Base-by-base conservation (phyloP, 2,888 invertebrate genomes). In the Metacarcinus magister region DNA sequence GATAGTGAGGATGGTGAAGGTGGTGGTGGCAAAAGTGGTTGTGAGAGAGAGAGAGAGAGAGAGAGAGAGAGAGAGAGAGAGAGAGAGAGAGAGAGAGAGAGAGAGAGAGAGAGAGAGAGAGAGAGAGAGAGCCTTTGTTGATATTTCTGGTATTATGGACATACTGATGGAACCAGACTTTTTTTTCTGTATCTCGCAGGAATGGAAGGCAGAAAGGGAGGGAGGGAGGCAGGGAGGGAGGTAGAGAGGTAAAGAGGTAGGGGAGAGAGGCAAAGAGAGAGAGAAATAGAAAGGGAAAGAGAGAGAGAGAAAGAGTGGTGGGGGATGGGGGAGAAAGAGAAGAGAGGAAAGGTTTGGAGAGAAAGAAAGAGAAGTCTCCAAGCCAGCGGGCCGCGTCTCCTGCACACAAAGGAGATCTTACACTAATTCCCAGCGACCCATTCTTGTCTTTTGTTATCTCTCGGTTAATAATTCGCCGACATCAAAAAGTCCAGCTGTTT, bases 241-340 rank as follows among this genome's bases (percentile, higher is more conserved):
- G n/a, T 28, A 28, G 89, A 90, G 32, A 32, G 89, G n/a, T n/a
- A n/a, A n/a, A n/a, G n/a, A n/a, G 54, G 54, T 8, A 54, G 54
- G 54, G 13, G 54, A 13, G 54, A 54, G 54, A 54, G 54, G 13
- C 5, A 54, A 54, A 54, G 54, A 54, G 54, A 54, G 54, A 54
- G 54, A 54, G n/a, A n/a, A n/a, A n/a, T n/a, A n/a, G n/a, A n/a
- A n/a, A n/a, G n/a, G n/a, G n/a, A n/a, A n/a, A 91, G 91, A 91
- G 91, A 44, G 91, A 91, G 91, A 91, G 91, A 91, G 91, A 44
- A 8, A 91, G 91, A 91, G 91, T 16, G 87, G 7, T 19, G 87
- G n/a, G 87, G n/a, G n/a, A n/a, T n/a, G n/a, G n/a, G n/a, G 16
- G 23, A 60, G 60, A 19, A 19, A 23, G 60, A 23, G 60, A 60